A percentile compares a stretch with the other conserved stretches of the same genome.
Conservation (phyloP, 2,113 vertebrate genomes). For the Myrmecophaga tridactyla region DNA sequence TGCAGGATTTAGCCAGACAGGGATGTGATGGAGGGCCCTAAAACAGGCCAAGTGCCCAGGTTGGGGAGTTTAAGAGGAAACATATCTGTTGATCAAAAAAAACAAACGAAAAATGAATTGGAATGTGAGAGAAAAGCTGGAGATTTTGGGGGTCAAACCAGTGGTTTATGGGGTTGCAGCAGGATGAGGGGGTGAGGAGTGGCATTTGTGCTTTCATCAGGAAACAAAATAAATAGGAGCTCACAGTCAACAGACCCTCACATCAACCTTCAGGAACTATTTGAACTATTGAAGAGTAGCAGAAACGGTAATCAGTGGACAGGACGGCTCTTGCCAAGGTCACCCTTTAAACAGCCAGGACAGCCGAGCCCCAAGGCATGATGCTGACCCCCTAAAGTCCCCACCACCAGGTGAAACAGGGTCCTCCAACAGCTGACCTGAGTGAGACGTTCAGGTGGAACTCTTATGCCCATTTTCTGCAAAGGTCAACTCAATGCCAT, state of each 20-base stretch:
- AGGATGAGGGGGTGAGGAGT: fast-evolving
- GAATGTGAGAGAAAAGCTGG: not conserved
- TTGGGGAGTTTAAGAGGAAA: too few relatives aligned
- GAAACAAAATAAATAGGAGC: not conserved
- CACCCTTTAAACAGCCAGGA: not conserved
- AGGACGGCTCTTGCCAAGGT: not conserved
- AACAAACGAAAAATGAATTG: too few relatives aligned
- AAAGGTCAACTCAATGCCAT: too few relatives aligned
- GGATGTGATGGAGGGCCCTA: too few relatives aligned
- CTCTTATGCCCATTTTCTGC: too few relatives aligned
- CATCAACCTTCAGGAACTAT: not conserved
- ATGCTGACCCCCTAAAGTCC: fast-evolving
- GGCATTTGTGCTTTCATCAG: too few relatives aligned
- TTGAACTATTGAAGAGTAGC: not conserved
- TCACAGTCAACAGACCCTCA: not conserved
- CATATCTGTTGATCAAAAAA: not conserved
- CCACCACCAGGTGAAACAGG: fast-evolving
- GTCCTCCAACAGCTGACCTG: too few relatives aligned
- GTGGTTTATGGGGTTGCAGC: too few relatives aligned
- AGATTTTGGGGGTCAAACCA: fast-evolving
- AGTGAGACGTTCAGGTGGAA: too few relatives aligned
- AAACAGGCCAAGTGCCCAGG: too few relatives aligned
- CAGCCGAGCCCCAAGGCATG: not conserved
- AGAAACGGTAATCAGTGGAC: not conserved
- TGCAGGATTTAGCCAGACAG: too few relatives aligned